phyloP scores from a whole-genome alignment of 2,797 vertebrate genomes.

The Sebastes nivosus region DNA sequence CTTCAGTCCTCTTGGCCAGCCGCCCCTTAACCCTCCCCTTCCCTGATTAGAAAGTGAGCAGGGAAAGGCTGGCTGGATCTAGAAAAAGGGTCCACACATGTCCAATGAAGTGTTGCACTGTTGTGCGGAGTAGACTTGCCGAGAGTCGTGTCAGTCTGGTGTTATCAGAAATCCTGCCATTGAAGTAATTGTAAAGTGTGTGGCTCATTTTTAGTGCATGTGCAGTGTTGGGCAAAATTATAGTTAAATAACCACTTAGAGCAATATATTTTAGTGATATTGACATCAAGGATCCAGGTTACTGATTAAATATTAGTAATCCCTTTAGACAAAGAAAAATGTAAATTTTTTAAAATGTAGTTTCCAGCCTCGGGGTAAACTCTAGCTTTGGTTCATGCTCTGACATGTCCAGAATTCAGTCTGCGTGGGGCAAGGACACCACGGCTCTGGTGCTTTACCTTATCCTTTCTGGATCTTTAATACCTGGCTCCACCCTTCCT shows the following conservation, averaged over 20 bases:
- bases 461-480: slow-evolving; percentile 40
- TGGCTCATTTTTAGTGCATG: not conserved
- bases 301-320: not conserved
- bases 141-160: slow-evolving; percentile 60
- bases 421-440: slow-evolving; percentile 10
- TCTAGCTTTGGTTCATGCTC: not conserved
- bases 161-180: slow-evolving; percentile 52
- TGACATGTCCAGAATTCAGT: slow-evolving; percentile 37
- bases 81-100: slow-evolving; percentile 74
- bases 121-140: slow-evolving; percentile 72
- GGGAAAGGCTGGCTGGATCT: slow-evolving; percentile 72
- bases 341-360: not conserved
- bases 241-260: not conserved
- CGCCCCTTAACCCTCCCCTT: slow-evolving; percentile 78
- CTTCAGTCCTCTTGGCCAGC: slow-evolving; percentile 74
- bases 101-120: slow-evolving; percentile 80
- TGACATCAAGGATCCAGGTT: not conserved
- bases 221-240: not conserved
- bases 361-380: not conserved
- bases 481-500: slow-evolving; percentile 35
- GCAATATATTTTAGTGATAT: not conserved
- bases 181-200: slow-evolving; percentile 28
- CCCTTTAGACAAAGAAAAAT: not conserved
- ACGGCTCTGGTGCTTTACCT: slow-evolving; percentile 28
- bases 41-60: slow-evolving; percentile 81